phyloP scores from a whole-genome alignment of 2,888 invertebrate species.

The Clitarchus hookeri region DNA sequence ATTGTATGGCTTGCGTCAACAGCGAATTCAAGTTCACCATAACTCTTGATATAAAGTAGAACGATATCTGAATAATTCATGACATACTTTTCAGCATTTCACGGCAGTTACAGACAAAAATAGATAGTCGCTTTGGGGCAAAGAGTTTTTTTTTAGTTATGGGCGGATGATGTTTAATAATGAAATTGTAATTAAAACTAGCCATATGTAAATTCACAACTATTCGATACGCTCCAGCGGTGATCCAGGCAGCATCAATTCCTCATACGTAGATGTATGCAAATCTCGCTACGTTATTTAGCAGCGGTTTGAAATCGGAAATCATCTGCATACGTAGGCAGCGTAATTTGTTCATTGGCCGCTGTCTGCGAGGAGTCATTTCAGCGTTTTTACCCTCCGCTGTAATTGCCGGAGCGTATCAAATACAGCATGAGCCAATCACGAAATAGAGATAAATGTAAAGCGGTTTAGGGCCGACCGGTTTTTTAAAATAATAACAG shows the following conservation, averaged over 20 bases:
- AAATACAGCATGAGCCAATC: neutral
- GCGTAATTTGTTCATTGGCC: constrained; percentile 4
- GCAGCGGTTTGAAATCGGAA: neutral
- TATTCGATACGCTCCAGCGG: neutral
- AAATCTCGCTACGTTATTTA: neutral
- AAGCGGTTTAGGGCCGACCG: neutral
- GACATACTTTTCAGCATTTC: neutral
- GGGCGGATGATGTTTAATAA: neutral
- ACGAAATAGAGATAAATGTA: neutral
- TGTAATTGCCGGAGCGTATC: neutral
- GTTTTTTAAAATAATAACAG: neutral
- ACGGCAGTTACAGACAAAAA: neutral
- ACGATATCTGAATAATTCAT: neutral
- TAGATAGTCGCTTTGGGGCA: neutral
- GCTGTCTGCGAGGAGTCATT: neutral
- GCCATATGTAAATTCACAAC: neutral
- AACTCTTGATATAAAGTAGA: neutral
- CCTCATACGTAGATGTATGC: neutral
- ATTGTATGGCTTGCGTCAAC: neutral
- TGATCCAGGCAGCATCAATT: neutral
- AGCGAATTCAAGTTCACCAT: neutral
- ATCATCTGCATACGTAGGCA: neutral
- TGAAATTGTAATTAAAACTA: neutral
- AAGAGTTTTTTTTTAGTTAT: neutral
- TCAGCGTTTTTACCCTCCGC: neutral